phyloP scores from a whole-genome alignment of 2,888 invertebrate genomes.

The Chymomyza fuscimana region DNA sequence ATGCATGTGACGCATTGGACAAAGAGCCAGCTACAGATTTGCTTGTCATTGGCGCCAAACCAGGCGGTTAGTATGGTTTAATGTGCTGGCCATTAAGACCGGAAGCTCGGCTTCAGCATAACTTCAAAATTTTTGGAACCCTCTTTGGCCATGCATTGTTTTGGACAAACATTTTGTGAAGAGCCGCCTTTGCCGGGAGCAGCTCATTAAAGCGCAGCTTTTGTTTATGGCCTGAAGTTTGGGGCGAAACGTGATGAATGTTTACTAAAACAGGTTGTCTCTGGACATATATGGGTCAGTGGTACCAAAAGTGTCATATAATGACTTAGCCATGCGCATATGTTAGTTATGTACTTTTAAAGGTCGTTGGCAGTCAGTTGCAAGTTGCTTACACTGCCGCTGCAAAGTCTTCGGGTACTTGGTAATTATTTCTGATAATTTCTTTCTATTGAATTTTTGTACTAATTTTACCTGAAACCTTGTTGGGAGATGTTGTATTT shows the following conservation, averaged over 20 bases:
- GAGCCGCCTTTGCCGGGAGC: not conserved
- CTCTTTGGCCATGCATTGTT: not conserved
- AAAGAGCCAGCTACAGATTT: not conserved
- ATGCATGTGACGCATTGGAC: slow-evolving; percentile 6
- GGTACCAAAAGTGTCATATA: not conserved
- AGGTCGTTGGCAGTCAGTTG: slow-evolving; percentile 62
- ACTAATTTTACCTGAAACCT: too few relatives aligned
- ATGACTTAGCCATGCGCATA: not conserved
- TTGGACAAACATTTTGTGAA: not conserved
- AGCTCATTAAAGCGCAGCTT: not conserved
- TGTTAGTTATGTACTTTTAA: slow-evolving; percentile 17
- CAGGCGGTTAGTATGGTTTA: not conserved
- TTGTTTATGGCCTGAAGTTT: not conserved
- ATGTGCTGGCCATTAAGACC: not conserved
- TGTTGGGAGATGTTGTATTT: too few relatives aligned
- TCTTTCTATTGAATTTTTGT: too few relatives aligned
- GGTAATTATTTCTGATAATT: too few relatives aligned
- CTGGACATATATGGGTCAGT: not conserved
- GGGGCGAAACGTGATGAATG: not conserved
- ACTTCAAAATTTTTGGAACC: not conserved
- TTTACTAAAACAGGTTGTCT: not conserved
- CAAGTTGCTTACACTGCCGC: not conserved
- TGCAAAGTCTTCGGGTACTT: too few relatives aligned
- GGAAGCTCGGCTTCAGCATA: not conserved
- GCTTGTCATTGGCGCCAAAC: not conserved